Conservation (phyloP, 1,140 invertebrate species). For the Kradibia gibbosae region DNA sequence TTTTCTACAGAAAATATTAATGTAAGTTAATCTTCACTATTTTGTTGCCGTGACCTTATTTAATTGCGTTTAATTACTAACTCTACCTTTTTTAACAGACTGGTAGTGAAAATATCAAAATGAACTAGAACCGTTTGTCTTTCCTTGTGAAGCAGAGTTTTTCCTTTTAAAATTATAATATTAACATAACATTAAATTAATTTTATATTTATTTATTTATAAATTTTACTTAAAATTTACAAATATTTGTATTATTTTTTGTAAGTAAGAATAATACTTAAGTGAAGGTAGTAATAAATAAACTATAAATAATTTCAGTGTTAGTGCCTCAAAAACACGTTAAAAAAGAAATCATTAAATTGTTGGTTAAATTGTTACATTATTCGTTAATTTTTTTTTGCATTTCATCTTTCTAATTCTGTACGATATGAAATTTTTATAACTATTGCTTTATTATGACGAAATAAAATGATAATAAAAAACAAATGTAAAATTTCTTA, state of each 20-base stretch:
- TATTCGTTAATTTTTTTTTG: conserved; percentile 33
- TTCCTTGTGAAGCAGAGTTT: not conserved
- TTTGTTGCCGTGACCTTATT: conserved; percentile 1
- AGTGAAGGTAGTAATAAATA: not conserved
- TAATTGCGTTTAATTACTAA: conserved; percentile 34
- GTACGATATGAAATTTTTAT: conserved; percentile 42
- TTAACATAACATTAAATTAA: not conserved
- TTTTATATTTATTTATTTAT: not conserved
- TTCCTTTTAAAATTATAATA: not conserved
- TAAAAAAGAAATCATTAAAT: not conserved
- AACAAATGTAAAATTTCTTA: conserved; percentile 49
- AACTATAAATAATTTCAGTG: not conserved
- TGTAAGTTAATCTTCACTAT: conserved; percentile 5
- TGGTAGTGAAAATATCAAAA: too few relatives aligned
- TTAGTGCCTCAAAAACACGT: not conserved
- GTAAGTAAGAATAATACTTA: not conserved
- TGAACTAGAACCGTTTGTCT: too few relatives aligned
- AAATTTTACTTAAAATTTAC: not conserved
- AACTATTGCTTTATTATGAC: conserved; percentile 15
- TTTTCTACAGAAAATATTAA: conserved; percentile 41
- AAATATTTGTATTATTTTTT: not conserved
- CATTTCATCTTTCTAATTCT: conserved; percentile 32
- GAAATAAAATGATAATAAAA: conserved; percentile 35
- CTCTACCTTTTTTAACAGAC: conserved; percentile 22
- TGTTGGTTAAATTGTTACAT: conserved; percentile 26